phyloP scores from a whole-genome alignment of 1,140 invertebrate genomes.

The Coboldia fuscipes region DNA sequence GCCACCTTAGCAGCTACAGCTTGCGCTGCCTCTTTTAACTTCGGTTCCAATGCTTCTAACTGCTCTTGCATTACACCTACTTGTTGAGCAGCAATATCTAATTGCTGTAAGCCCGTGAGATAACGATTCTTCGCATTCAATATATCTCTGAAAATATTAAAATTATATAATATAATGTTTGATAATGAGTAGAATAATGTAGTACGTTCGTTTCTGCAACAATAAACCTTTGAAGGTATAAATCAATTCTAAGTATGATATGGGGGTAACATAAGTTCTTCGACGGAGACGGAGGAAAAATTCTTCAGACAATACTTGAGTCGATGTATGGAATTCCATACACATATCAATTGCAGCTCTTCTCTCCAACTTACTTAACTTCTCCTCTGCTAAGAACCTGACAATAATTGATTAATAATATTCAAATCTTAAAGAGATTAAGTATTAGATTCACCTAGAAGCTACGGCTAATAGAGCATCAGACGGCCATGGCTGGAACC shows the following conservation, averaged over 20 bases:
- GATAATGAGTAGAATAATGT: neutral
- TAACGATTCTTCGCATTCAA: constrained; percentile 47
- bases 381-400: constrained; percentile 61
- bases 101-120: constrained; percentile 65
- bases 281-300: constrained; percentile 48
- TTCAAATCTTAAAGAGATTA: neutral
- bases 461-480: constrained; percentile 84
- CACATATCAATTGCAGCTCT: constrained; percentile 66
- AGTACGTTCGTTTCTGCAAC: constrained; percentile 46
- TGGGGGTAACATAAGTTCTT: constrained; percentile 82
- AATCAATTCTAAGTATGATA: constrained; percentile 83
- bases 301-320: constrained; percentile 48
- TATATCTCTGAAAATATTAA: too few relatives aligned
- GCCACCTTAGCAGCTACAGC: constrained; percentile 30
- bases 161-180: too few relatives aligned
- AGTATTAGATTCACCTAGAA: constrained; percentile 22
- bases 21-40: constrained; percentile 61
- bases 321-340: constrained; percentile 75
- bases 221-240: constrained; percentile 75
- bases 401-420: neutral
- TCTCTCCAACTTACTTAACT: constrained; percentile 44
- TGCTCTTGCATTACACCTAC: constrained; percentile 71
- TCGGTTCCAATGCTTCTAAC: constrained; percentile 66
- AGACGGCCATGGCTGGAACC: constrained; percentile 90
- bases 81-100: constrained; percentile 62